Evolutionary conservation across 2,888 invertebrate genomes (phyloP), one percentile per base, ranked within the genome.

Genomic region (Tubulanus polymorphus): DNA sequence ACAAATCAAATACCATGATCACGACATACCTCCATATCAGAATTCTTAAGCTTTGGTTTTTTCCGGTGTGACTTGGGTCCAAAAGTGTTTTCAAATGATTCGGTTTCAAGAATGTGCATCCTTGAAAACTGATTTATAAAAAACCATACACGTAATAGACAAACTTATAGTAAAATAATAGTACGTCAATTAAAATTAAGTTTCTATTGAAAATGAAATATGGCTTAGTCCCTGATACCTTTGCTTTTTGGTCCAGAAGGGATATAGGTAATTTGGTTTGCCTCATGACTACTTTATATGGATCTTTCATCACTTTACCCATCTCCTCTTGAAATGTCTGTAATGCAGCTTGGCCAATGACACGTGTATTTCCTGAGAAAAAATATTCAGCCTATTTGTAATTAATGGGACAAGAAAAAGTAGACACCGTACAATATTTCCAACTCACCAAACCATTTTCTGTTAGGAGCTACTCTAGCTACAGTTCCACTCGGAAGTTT

Each of bases 261-360:
- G 95, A 92, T 26, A 97, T 87, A 0, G 99, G 99, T 56, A 99
- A 82, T 70, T 89, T 90, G 0, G 99, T 93, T 20, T 95, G 93
- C 79, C 88, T 91, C 93, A 99, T 93, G 6, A 99, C 86, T 20
- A 99, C 91, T 82, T 96, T 91, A 76, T 96, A 99, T 0, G 99
- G 97, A 81, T 97, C 94, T 73, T 89, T 93, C 53, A 93, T 84
- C 29, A 90, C 96, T 70, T 91, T 90, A 20, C 93, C 94, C 75
- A 99, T 86, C 81, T 96, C 96, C 41, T 90, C 90, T 82, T 99
- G 84, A 70, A 85, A 85, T 54, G 77, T 81, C 72, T 85, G 85
- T 45, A 84, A 73, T 41, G 83, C 82, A 58, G 76, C 75, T 80
- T 99, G 97, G 0, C 93, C 90, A 65, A 99, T 93, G 0, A 99